Conservation (phyloP, 2,888 invertebrate genomes). For the Ormyrus pomaceus region DNA sequence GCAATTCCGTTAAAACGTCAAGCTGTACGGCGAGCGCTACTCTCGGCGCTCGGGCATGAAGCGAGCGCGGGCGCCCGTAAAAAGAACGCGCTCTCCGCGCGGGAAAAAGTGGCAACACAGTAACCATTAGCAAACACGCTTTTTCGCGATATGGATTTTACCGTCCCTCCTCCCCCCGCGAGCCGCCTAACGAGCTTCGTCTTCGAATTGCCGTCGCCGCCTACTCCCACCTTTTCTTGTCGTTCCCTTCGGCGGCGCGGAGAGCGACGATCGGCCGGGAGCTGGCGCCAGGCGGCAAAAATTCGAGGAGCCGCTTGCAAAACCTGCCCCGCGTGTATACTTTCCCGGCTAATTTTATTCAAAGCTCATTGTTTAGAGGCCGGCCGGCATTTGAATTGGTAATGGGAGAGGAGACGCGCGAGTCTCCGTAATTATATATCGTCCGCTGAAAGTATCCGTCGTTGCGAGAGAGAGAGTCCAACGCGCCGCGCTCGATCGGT, state of each 20-base stretch:
- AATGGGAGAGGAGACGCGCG: too few species aligned
- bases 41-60: background rate
- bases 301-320: background rate
- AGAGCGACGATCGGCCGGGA: background rate
- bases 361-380: too few species aligned
- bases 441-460: too few species aligned
- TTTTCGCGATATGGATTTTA: constrained; percentile 20
- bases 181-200: constrained; percentile 19
- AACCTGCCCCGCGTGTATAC: too few species aligned
- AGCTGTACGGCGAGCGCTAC: background rate
- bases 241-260: background rate
- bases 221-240: background rate
- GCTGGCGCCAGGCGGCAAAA: background rate
- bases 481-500: background rate
- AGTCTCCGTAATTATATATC: too few species aligned
- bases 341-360: too few species aligned
- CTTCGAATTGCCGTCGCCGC: background rate
- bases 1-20: constrained; percentile 1
- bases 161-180: background rate
- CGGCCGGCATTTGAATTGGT: too few species aligned
- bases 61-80: background rate
- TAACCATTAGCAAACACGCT: constrained; percentile 25
- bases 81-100: background rate
- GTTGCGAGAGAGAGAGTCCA: background rate
- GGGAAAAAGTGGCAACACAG: background rate